Conservation (phyloP, 2,888 invertebrate genomes). For the Hartigia nigra region DNA sequence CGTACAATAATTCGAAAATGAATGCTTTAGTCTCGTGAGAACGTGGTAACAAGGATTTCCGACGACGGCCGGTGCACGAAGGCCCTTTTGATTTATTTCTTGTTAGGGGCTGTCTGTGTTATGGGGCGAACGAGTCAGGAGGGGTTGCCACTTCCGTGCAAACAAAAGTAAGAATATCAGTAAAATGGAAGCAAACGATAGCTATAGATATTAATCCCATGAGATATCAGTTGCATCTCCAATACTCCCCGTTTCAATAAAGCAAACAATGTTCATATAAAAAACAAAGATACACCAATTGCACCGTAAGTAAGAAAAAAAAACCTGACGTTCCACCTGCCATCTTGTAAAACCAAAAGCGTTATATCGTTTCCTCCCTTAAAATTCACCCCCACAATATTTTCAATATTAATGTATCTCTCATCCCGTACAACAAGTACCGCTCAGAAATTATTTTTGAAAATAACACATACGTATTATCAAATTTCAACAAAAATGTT, state of each 20-base stretch:
- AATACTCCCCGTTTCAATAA: neutral
- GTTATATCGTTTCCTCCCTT: neutral
- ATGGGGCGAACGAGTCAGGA: neutral
- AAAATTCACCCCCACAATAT: neutral
- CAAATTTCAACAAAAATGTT: neutral
- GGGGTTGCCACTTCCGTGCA: neutral
- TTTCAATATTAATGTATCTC: neutral
- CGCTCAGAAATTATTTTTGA: neutral
- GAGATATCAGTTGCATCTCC: neutral
- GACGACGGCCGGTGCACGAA: neutral
- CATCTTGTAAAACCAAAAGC: neutral
- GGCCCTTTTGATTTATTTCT: neutral
- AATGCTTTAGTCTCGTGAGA: neutral
- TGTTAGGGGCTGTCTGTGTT: neutral
- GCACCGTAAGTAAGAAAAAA: neutral
- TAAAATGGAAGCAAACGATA: neutral
- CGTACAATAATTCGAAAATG: neutral
- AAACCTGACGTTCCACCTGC: neutral
- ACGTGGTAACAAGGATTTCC: neutral
- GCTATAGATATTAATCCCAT: neutral
- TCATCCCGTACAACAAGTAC: neutral
- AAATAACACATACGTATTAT: neutral
- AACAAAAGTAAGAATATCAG: neutral
- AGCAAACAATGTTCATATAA: neutral
- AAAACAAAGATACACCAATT: neutral